Evolutionary conservation across 2,797 vertebrate species (phyloP).

Genomic region (Limnodromus scolopaceus): DNA sequence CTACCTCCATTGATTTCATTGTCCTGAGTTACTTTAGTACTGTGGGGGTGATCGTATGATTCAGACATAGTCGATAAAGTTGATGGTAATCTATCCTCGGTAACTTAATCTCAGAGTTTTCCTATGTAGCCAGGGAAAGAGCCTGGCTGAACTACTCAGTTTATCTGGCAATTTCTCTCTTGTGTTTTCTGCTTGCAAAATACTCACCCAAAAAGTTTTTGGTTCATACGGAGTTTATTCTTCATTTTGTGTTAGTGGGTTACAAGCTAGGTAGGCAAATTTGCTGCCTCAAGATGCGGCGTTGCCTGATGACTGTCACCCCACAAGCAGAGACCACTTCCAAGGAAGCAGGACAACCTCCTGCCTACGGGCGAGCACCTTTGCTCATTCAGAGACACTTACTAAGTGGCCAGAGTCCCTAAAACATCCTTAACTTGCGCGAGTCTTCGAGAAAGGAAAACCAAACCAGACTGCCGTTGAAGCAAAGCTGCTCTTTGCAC

Average conservation of each 20-base stretch:
- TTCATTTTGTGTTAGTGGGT: not conserved
- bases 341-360: not conserved
- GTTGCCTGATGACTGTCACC: not conserved
- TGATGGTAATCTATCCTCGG: not conserved
- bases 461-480: not conserved
- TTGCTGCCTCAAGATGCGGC: not conserved
- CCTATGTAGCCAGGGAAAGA: not conserved
- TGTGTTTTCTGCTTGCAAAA: not conserved
- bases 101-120: slow-evolving; percentile 19
- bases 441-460: not conserved
- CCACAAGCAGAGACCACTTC: not conserved
- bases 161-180: not conserved
- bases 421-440: not conserved
- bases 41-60: not conserved
- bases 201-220: not conserved
- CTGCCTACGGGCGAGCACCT: not conserved
- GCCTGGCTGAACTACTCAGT: not conserved
- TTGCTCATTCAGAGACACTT: not conserved
- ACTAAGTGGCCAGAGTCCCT: not conserved
- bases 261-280: not conserved
- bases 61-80: not conserved
- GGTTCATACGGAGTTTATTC: not conserved
- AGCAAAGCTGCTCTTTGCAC: not conserved
- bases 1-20: not conserved
- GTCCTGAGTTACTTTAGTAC: not conserved